phyloP scores from a whole-genome alignment of 2,888 invertebrate genomes.

The Celastrina argiolus region DNA sequence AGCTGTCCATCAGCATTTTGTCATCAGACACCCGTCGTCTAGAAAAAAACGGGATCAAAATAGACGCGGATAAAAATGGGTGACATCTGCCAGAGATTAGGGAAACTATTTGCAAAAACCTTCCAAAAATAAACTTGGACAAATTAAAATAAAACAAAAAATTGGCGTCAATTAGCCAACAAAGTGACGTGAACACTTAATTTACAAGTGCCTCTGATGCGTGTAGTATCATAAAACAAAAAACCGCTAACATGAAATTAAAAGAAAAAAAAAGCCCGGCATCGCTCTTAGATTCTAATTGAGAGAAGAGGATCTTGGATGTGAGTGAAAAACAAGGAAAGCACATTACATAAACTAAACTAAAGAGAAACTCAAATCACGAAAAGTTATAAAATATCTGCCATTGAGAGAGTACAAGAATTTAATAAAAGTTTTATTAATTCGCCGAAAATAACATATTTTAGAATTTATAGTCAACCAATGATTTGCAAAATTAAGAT shows the following conservation, averaged over 20 bases:
- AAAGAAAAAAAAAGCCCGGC: no score
- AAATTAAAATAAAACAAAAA: constrained; percentile 10
- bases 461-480: neutral
- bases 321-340: no score
- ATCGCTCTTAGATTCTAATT: no score
- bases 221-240: neutral
- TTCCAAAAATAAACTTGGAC: neutral
- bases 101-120: neutral
- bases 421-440: neutral
- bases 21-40: neutral
- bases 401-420: neutral
- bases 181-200: neutral
- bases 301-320: no score
- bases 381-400: no score
- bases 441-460: neutral
- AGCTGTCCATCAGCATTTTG: constrained; percentile 18
- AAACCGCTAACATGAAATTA: no score
- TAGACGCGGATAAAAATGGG: constrained; percentile 11
- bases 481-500: neutral
- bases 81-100: neutral
- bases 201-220: neutral
- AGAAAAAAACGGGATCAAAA: neutral
- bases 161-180: neutral
- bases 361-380: no score
- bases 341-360: no score